Evolutionary conservation across 2,113 vertebrate genomes (phyloP), one percentile per base, ranked within the genome.

Genomic region (Rhadina sibilatrix): DNA sequence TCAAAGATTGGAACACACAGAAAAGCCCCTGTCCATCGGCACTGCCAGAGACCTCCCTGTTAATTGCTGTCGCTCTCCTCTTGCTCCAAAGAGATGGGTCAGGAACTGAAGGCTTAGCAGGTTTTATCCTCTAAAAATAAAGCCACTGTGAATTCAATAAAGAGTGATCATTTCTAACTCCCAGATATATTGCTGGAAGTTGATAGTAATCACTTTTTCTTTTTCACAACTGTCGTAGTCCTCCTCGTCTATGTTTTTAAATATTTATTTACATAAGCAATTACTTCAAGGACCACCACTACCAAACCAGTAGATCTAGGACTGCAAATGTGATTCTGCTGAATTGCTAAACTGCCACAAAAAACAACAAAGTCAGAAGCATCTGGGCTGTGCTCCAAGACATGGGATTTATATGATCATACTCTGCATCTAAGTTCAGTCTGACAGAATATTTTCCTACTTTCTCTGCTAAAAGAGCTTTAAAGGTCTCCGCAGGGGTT

Each of bases 351-450:
- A 95, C 90, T 87, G 80, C 33, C 0, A 11, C 0, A 0, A 90
- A 94, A 96, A 94, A 61, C 63, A 96, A 91, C 90, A 56, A 92
- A 96, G 90, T 94, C 92, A 92, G 88, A 92, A 90, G 38, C 8
- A 46, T 78, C 93, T 89, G 93, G 93, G 96, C 96, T 93, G 31
- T 60, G 76, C 71, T 96, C 96, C 96, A 96, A 92, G 69, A 71
- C 57, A 53, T 10, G 28, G 93, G 93, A 96, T 95, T 96, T 96
- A 90, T 94, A 93, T 61, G 88, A 94, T 95, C 88, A 82, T 69
- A 87, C 94, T 94, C 83, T 84, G 65, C 90, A 87, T 92, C 94
- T 96, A 87, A 61, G 88, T 96, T 92, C 88, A 78, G 53, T 78
- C 81, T 95, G 94, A 92, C 92, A 87, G 77, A 91, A 57, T 75